Base-by-base conservation (phyloP, 2,113 vertebrate genomes). In the Taurulus bubalis region DNA sequence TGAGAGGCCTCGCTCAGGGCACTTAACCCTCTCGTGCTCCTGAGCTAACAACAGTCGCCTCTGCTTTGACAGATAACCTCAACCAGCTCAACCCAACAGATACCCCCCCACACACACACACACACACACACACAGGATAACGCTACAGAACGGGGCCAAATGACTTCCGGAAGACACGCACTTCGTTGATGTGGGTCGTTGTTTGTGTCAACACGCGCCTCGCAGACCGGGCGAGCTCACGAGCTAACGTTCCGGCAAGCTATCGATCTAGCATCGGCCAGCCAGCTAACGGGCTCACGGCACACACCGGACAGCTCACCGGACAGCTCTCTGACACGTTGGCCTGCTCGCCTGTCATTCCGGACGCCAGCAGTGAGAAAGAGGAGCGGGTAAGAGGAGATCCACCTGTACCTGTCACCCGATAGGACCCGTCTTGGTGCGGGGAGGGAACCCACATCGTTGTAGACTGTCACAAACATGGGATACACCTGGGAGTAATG, bases 11-110 rank as follows among this genome's bases (percentile, higher is more conserved):
- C 3, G 14, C 55, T 38, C 28, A 38, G 85, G 90, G 83, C 0
- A 0, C 3, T 0, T 0, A 2, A 0, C 0, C 0, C 0, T 0
- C 0, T 0, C 0, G 0, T 5, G 42, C 68, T 79, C 84, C 84
- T 86, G 49, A 20, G 80, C 76, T 77, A 73, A 87, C 81, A 81
- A 85, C 84, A 80, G 1, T 84, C 71, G 59, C 51, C 20, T 77
- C 53, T 64, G 75, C 16, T 81, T 11, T 79, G 82, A 89, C 82
- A 84, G 77, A 80, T 78, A 67, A 68, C 22, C 51, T 58, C 30
- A 72, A 38, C 2, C 42, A 53, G 15, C 60, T 59, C 15, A 65
- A 64, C 30, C 30, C n/a, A n/a, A n/a, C n/a, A n/a, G n/a, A n/a
- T n/a, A n/a, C n/a, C n/a, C n/a, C n/a, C n/a, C 3, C 34, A 34